These are phyloP conservation scores for Plectropomus leopardus DNA, from an alignment of 2,113 vertebrate genomes.

Conservation along the genomic window DNA sequence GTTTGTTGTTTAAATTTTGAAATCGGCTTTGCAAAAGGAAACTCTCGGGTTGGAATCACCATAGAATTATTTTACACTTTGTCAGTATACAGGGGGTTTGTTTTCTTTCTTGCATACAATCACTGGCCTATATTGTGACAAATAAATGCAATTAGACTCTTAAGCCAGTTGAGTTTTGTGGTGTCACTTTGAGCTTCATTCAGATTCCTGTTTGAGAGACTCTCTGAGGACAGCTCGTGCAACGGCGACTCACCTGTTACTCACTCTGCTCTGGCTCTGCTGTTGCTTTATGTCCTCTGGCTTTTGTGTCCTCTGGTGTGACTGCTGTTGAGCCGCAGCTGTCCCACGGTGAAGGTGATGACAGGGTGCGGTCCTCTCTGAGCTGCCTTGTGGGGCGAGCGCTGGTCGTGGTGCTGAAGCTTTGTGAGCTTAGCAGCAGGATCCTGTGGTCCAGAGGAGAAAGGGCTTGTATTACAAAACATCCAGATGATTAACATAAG, in stretches of 20 bases:
- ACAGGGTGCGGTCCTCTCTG: not conserved
- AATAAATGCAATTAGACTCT: not conserved
- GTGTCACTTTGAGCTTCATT: not conserved
- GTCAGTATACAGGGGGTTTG: no score
- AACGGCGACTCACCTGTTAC: not conserved
- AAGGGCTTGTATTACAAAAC: not conserved
- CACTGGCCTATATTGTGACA: no score
- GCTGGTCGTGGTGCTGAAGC: not conserved
- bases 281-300: not conserved
- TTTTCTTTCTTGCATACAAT: no score
- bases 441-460: no score
- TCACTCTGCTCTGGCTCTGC: conserved; percentile 2
- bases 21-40: not conserved
- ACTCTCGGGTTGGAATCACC: not conserved
- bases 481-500: not conserved
- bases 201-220: not conserved
- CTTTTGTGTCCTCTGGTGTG: not conserved
- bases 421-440: not conserved
- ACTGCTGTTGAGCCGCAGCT: not conserved
- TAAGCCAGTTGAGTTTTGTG: not conserved
- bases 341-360: not conserved
- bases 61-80: no score
- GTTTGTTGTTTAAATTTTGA: not conserved
- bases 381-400: not conserved
- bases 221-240: not conserved